Evolutionary conservation across 2,797 vertebrate genomes (phyloP), one percentile per base, ranked within the genome.

Genomic region (Enteromius radiatus): DNA sequence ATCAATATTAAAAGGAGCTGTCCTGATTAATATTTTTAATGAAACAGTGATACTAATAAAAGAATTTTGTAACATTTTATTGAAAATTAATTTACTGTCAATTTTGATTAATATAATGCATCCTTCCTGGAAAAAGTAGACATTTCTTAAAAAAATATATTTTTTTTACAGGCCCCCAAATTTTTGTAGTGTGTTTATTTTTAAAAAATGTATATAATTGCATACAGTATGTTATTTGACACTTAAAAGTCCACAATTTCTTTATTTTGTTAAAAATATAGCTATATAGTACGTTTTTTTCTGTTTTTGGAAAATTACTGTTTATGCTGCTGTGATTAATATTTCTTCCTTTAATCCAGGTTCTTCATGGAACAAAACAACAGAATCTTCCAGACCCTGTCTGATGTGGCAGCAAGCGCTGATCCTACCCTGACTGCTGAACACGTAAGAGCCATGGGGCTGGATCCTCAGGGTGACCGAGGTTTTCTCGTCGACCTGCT

Each of bases 321-420:
- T 4, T 69, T 26, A 26, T 23, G n/a, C 23, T 70, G 41, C 2
- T 28, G 21, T 17, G 23, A 9, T 59, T 31, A 31, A 69, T 65
- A 38, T 82, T 67, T 4, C 45, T 1, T n/a, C 14, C 10, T 49
- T 3, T 31, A 8, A 31, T 36, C 6, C 23, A 99, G 98, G 92
- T 99, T 99, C 92, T 99, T 99, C 93, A 97, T 99, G 93, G 98
- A 99, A 91, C 95, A 98, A 85, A 99, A 99, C 89, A 98, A 99
- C 91, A 95, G 98, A 88, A 99, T 99, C 91, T 99, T 99, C 91
- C 97, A 99, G 94, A 99, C 95, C 0, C 86, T 99, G 87, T 91
- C 96, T 52, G 98, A 99, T 85, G 95, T 99, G 74, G 97, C 97
- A 0, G 95, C 93, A 64, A 98, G 98, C 88, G 87, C 94, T 3